Base-by-base conservation (phyloP, 2,888 invertebrate species). In the Tinea pellionella region DNA sequence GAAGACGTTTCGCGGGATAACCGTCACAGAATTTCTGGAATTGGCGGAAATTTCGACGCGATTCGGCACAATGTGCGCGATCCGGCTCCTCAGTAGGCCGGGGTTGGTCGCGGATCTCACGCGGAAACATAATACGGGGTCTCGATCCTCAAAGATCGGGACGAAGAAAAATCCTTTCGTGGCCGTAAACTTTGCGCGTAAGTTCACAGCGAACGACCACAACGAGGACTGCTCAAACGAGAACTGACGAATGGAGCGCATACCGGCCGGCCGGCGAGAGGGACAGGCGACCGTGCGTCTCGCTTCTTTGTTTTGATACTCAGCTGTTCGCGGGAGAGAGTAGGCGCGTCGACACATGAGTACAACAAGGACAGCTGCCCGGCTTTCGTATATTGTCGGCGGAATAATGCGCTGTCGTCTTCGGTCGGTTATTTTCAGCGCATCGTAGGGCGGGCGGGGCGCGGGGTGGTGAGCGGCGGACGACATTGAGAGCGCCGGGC, bases 261-360 rank as follows among this genome's bases (percentile, higher is more conserved):
- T 77, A 80, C 85, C 85, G 85, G 86, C 86, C 86, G 62, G 64
- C 62, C 63, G 86, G 85, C 86, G 86, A 87, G 85, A 81, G 74
- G 76, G 80, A 83, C 80, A 79, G 80, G 77, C 78, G 79, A 84
- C 81, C 74, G 74, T 75, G 82, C 79, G 87, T 86, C 84, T 84
- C 87, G 71, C 80, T 83, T 78, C 76, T 86, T 88, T 88, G 88
- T 88, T 87, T 86, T 88, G 87, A 84, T 87, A 84, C 86, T 87
- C 88, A 88, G 87, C 88, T 87, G 86, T 85, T 86, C 71, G 77
- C 64, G 71, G 62, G 76, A 79, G 73, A 65, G 79, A 75, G 79
- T 76, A 64, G 64, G 68, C 69, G 71, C 71, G 70, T 70, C 71
- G 69, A 75, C 72, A 73, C 77, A 76, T 64, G 74, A 63, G 63